These are phyloP conservation scores for Saimiri boliviensis DNA, from an alignment of 2,113 vertebrate species.

Conservation along the genomic window DNA sequence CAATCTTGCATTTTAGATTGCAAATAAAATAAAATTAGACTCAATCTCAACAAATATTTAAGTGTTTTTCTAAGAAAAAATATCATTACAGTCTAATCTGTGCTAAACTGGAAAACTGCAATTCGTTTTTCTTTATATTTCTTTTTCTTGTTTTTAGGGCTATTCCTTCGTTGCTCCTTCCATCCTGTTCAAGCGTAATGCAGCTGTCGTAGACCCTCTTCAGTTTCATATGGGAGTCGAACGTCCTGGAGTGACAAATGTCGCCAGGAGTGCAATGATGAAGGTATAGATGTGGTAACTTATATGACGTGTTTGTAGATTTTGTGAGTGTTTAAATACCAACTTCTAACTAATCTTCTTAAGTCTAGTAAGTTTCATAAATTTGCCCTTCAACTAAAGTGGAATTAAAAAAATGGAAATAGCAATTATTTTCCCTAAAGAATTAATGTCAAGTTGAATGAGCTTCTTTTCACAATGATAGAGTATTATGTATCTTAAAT, in stretches of 20 bases:
- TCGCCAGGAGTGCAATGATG: constrained; percentile 97
- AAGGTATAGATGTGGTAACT: constrained; percentile 86
- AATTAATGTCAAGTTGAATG: background rate
- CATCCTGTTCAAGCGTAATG: constrained; percentile 97
- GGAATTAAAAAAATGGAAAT: background rate
- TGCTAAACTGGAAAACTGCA: background rate
- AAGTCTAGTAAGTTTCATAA: background rate
- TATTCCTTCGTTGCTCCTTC: constrained; percentile 98
- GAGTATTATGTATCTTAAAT: background rate
- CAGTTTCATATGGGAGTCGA: constrained; percentile 91
- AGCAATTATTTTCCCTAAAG: background rate
- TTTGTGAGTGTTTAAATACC: background rate
- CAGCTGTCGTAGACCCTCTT: constrained; percentile 92
- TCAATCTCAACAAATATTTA: background rate
- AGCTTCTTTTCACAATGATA: background rate
- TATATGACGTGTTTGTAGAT: background rate
- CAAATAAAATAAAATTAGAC: constrained; percentile 25
- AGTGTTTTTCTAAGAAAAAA: background rate
- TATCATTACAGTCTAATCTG: background rate
- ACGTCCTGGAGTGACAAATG: constrained; percentile 91
- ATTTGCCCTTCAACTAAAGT: background rate
- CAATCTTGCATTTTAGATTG: background rate
- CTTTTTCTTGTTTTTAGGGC: constrained; percentile 84
- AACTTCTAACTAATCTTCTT: background rate
- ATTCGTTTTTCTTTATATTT: background rate